Conservation (phyloP, 1,140 invertebrate genomes). For the Chlorops oryzae region DNA sequence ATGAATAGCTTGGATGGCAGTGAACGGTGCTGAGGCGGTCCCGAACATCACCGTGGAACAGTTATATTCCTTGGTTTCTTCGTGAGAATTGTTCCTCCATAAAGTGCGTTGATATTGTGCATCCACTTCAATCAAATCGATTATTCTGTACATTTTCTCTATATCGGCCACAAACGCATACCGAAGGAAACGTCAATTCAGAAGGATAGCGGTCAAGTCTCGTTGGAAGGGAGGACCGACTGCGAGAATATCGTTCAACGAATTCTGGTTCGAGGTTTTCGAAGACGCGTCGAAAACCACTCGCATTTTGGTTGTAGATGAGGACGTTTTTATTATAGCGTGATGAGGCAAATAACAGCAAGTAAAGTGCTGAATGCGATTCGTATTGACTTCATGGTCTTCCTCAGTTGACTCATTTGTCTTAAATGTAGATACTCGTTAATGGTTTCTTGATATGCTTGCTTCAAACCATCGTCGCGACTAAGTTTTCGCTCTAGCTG, state of each 20-base stretch:
- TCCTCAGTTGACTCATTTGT: constrained; percentile 39
- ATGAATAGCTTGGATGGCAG: no score
- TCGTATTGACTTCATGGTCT: constrained; percentile 19
- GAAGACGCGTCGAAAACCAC: constrained; percentile 11
- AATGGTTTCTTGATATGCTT: constrained; percentile 23
- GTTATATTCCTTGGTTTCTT: no score
- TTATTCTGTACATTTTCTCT: constrained; percentile 39
- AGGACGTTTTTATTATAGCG: constrained; percentile 3
- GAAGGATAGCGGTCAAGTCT: constrained; percentile 34
- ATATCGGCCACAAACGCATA: constrained; percentile 33
- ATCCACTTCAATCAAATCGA: constrained; percentile 10
- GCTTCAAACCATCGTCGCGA: constrained; percentile 18
- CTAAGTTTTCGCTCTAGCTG: constrained; percentile 32
- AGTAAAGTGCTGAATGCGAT: constrained; percentile 20
- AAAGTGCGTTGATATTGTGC: constrained; percentile 3
- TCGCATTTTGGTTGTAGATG: constrained; percentile 17
- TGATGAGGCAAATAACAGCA: constrained; percentile 13
- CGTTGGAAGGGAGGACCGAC: constrained; percentile 15
- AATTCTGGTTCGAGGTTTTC: constrained; percentile 10
- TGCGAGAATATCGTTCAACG: constrained; percentile 18
- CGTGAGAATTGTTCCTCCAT: constrained; percentile 4
- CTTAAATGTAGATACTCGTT: constrained; percentile 37
- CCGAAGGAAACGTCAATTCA: constrained; percentile 31
- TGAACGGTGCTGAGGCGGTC: no score
- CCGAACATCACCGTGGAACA: no score